Base-by-base conservation (phyloP, 2,113 vertebrate species). In the Abramis brama region DNA sequence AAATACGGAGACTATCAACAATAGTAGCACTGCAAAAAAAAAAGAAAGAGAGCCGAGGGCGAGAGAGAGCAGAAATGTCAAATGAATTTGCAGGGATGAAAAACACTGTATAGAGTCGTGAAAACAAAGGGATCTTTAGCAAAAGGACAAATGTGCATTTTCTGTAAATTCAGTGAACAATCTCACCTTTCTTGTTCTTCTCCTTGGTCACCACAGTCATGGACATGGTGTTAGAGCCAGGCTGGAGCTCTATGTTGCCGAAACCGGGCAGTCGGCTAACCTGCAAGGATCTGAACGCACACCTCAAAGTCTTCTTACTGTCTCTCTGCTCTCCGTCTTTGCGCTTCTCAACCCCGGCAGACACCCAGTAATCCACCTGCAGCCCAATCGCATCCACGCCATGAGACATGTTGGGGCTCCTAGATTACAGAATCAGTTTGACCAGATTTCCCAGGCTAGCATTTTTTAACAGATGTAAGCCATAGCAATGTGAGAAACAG, bases 141-240 rank as follows among this genome's bases (percentile, higher is more conserved):
- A 52, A 52, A 19, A 11, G 19, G 19, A 43, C 23, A 47, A 74
- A 8, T 55, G 50, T 10, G 15, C 13, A 30, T 70, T 19, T 57
- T 36, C 17, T 79, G 27, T 68, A 70, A 52, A 52, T 70, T 64
- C 23, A 33, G 5, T 68, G 2, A 2, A 36, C 27, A 47, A n/a
- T 2, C 88, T 91, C 73, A 93, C 95, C 95, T 92, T 96, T 96
- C 89, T 96, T 96, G 89, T 96, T 96, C 88, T 95, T 95, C 86
- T 96, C 95, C 88, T 95, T 95, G 90, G 95, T 96, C 84, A 96
- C 95, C 19, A 96, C 95, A 0, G 95, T 96, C 94, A 96, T 95
- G 23, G 94, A 93, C 95, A 96, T 96, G 85, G 95, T 95, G 86
- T 93, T 90, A 2, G 92, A 92, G 64, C 64, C 75, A 19, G 91